Base-by-base conservation (phyloP, 1,140 invertebrate species). In the Diorhabda carinulata region DNA sequence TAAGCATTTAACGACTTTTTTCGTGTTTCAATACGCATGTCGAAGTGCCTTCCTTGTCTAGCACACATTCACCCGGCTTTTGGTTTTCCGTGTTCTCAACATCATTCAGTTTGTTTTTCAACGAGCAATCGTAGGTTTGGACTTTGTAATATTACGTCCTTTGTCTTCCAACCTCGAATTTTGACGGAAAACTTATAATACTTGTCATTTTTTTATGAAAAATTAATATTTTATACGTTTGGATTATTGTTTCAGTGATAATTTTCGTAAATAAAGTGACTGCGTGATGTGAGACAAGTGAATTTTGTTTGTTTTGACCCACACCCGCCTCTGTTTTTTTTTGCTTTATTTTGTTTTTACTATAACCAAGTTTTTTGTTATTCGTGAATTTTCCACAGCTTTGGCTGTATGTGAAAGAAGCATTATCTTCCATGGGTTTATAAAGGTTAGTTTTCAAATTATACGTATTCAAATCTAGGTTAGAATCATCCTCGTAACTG, bases 61-160 rank as follows among this genome's bases (percentile, higher is more conserved):
- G n/a, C 47, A 52, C 47, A 52, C n/a, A 25, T 52, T 4, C 47
- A n/a, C 47, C 47, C 47, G 47, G 47, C 47, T 52, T 52, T 52
- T 52, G 47, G 47, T 8, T 52, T 52, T 52, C 47, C 6, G 47
- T 4, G 47, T 52, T 52, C 2, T 52, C 47, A 52, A 52, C 45
- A 52, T 52, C 47, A n/a, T 52, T 52, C 47, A 52, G 47, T 52
- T 52, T 52, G 47, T 52, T 52, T 52, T 52, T 25, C n/a, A 52
- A 52, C 47, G n/a, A n/a, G n/a, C 47, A 52, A n/a, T 52, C 47
- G 47, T 3, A 6, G 47, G 47, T 52, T 8, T 4, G n/a, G n/a
- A 52, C 47, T 52, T 52, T 6, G 47, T 52, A 8, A 52, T 3
- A 8, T n/a, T 52, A n/a, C n/a, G 47, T 52, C 47, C 47, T 52